Percentiles rank a stretch among this genome's conserved stretches.
These are phyloP conservation scores for Platorchestia sp. DNA, from an alignment of 1,140 invertebrate genomes.

Conservation along the genomic window DNA sequence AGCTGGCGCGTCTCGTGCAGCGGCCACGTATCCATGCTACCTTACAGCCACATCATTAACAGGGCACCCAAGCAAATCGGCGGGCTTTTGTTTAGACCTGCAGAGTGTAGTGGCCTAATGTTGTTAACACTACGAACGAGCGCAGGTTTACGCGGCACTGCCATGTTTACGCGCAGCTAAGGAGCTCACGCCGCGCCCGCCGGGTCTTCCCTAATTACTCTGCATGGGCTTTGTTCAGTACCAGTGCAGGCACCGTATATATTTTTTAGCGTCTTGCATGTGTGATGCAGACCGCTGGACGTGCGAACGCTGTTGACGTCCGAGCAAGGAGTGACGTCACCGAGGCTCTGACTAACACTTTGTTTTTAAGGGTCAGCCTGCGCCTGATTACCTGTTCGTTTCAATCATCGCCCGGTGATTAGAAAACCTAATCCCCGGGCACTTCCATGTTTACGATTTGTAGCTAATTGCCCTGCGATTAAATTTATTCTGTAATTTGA, in stretches of 20 bases:
- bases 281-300: not conserved
- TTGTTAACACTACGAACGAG: slow-evolving; percentile 10
- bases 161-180: slow-evolving; percentile 20
- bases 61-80: slow-evolving; percentile 41
- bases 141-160: not conserved
- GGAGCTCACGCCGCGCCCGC: not conserved
- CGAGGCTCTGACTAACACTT: not conserved
- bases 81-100: slow-evolving; percentile 19
- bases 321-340: slow-evolving; percentile 1
- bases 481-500: not conserved
- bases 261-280: not conserved
- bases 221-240: slow-evolving; percentile 25
- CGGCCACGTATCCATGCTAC: not conserved
- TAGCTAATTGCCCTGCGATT: not conserved
- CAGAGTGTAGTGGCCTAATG: not conserved
- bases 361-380: not conserved
- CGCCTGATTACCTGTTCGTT: not conserved
- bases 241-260: not conserved
- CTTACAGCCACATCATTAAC: slow-evolving; percentile 28
- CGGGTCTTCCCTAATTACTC: slow-evolving; percentile 47
- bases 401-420: not conserved
- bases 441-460: too few species aligned
- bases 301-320: not conserved
- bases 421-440: too few species aligned
- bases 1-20: not conserved